phyloP scores from a whole-genome alignment of 1,140 invertebrate genomes.

The Oncopodura yosiiana region DNA sequence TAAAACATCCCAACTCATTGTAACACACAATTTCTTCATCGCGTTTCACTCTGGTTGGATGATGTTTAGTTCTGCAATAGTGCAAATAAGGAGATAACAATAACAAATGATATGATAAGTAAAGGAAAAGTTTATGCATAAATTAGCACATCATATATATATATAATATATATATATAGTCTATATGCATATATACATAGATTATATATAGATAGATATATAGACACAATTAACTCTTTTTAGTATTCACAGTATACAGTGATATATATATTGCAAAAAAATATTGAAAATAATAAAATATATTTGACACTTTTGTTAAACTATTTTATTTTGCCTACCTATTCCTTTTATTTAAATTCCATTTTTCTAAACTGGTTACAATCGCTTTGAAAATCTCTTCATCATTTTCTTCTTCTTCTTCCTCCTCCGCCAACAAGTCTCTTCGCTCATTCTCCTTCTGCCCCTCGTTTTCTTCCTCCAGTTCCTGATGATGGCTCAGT shows the following conservation, averaged over 20 bases:
- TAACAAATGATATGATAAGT: neutral
- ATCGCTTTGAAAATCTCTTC: conserved; percentile 48
- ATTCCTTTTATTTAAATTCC: conserved; percentile 40
- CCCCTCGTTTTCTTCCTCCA: neutral
- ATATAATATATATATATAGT: neutral
- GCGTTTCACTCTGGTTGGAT: conserved; percentile 34
- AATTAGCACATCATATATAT: neutral
- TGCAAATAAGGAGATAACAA: neutral
- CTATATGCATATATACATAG: neutral
- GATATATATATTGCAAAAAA: neutral
- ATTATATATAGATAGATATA: neutral
- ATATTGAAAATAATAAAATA: neutral
- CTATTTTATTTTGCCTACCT: neutral
- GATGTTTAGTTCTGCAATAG: neutral
- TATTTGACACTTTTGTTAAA: too few relatives aligned
- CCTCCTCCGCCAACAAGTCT: too few relatives aligned
- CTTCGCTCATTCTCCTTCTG: neutral
- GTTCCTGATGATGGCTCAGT: neutral
- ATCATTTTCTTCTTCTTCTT: conserved; percentile 48
- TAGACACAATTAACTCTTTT: neutral
- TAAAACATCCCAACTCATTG: conserved; percentile 83
- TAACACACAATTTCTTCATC: conserved; percentile 67
- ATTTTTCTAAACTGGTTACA: conserved; percentile 48
- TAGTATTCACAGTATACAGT: neutral
- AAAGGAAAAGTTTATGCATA: neutral